A percentile compares a stretch with the other conserved stretches of the same genome.
Evolutionary conservation across 2,797 vertebrate genomes (phyloP).

Genomic region (Sebastes diploproa): DNA sequence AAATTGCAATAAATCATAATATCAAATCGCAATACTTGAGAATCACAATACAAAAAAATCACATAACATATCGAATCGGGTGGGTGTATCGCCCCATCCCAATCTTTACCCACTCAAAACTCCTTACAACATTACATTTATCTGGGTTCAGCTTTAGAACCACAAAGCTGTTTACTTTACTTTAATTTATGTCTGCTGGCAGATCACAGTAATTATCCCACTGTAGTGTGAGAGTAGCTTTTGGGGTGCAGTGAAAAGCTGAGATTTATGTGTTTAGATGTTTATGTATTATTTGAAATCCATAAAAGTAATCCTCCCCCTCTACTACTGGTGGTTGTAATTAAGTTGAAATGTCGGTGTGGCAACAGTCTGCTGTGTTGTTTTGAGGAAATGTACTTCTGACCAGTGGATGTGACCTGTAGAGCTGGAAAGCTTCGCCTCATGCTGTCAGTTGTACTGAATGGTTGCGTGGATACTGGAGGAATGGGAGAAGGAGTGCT

Average conservation of each 20-base stretch:
- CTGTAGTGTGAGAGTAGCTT: neutral
- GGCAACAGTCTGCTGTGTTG: neutral
- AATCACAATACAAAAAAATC: too few relatives aligned
- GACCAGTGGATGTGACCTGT: neutral
- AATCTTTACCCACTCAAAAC: neutral
- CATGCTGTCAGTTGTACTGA: neutral
- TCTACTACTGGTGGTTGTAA: neutral
- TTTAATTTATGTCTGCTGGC: neutral
- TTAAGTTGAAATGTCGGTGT: neutral
- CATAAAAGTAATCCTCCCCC: neutral
- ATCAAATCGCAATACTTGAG: too few relatives aligned
- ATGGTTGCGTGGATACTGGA: neutral
- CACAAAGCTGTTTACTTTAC: neutral
- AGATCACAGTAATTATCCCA: neutral
- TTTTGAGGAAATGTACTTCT: neutral
- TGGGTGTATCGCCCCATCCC: too few relatives aligned
- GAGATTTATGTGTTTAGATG: neutral
- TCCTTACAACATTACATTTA: neutral
- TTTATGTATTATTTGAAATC: neutral
- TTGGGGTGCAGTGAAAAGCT: neutral
- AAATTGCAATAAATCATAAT: too few relatives aligned
- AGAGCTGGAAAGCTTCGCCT: neutral
- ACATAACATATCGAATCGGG: too few relatives aligned
- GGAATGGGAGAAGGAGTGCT: neutral
- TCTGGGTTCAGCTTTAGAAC: neutral